Evolutionary conservation across 1,140 invertebrate genomes (phyloP).

Genomic region (Conus betulinus): DNA sequence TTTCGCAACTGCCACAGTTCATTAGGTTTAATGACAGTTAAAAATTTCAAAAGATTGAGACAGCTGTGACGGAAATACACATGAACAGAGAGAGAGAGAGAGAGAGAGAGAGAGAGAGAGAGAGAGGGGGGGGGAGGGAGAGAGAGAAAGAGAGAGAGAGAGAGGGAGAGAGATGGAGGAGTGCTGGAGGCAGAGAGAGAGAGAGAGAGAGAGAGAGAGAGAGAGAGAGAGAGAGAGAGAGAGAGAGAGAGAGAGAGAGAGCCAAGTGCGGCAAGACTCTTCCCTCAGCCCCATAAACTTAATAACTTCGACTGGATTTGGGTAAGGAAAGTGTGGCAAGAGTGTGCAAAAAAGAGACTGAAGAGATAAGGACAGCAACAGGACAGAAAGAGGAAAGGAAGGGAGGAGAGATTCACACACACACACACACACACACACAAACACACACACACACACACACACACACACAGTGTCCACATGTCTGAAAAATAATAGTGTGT

Average conservation of each 20-base stretch:
- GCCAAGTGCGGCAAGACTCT: too few relatives aligned
- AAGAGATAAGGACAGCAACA: neutral
- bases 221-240: neutral
- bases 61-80: too few relatives aligned
- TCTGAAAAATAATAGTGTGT: too few relatives aligned
- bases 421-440: too few relatives aligned
- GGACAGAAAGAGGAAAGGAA: neutral
- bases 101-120: conserved; percentile 18
- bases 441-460: too few relatives aligned
- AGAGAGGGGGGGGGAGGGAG: neutral
- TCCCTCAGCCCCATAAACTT: too few relatives aligned
- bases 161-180: neutral
- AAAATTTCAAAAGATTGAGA: too few relatives aligned
- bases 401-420: neutral
- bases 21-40: too few relatives aligned
- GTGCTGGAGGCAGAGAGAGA: neutral
- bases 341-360: neutral
- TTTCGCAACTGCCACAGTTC: too few relatives aligned
- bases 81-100: neutral
- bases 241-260: too few relatives aligned
- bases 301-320: too few relatives aligned
- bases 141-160: conserved; percentile 8
- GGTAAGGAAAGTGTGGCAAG: neutral
- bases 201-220: neutral
- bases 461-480: too few relatives aligned